A percentile compares a stretch with the other conserved stretches of the same genome.
Evolutionary conservation across 2,888 invertebrate species (phyloP).

Genomic region (Sicus ferrugineus): DNA sequence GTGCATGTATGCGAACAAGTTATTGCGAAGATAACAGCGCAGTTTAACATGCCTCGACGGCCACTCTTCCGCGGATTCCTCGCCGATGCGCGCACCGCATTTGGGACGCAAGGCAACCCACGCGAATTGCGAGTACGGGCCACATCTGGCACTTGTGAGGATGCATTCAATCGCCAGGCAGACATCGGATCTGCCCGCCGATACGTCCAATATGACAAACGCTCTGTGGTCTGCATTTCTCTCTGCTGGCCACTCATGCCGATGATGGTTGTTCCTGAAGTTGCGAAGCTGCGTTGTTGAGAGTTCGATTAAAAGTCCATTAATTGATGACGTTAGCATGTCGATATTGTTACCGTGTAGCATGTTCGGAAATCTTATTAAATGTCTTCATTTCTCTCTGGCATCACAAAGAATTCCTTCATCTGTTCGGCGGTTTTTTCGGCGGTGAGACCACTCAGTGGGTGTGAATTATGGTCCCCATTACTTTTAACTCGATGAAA

Average conservation of each 20-base stretch:
- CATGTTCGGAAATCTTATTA: conserved; percentile 15
- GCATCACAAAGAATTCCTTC: background rate
- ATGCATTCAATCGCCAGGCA: background rate
- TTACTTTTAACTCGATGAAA: too few species aligned
- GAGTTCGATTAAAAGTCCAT: conserved; percentile 6
- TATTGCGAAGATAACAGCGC: conserved; percentile 12
- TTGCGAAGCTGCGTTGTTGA: background rate
- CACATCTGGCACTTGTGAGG: conserved; percentile 9
- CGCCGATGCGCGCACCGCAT: background rate
- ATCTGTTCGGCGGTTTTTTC: too few species aligned
- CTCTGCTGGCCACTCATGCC: background rate
- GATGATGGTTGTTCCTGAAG: too few species aligned
- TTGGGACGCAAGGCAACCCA: conserved; percentile 27
- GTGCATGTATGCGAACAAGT: conserved; percentile 21
- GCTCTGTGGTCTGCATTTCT: conserved; percentile 1
- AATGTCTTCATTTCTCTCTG: conserved; percentile 18
- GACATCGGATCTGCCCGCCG: background rate
- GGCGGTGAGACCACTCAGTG: too few species aligned
- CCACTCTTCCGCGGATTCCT: conserved; percentile 19
- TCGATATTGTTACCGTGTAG: background rate
- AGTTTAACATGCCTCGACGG: background rate
- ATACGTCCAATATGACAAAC: conserved; percentile 4
- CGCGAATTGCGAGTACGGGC: background rate
- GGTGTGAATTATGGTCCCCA: conserved; percentile 6
- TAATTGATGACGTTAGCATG: conserved; percentile 21